Evolutionary conservation across 2,113 vertebrate species (phyloP).

Genomic region (Ammodytes dubius): DNA sequence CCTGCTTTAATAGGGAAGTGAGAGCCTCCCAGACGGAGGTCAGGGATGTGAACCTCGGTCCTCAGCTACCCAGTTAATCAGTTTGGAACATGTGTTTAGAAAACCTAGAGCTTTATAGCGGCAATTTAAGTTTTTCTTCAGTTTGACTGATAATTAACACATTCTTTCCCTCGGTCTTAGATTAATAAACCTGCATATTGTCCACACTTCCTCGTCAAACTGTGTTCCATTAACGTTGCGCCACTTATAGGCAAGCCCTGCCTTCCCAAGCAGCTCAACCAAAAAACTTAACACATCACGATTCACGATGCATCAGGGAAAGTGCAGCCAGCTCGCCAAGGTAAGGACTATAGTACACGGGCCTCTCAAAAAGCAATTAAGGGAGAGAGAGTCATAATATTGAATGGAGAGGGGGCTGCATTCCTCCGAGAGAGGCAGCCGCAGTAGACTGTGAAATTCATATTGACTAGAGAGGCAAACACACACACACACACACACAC

Average conservation of each 20-base stretch:
- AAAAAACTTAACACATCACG: conserved; percentile 60
- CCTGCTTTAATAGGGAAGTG: conserved; percentile 70
- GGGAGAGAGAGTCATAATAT: conserved; percentile 78
- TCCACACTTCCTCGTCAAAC: conserved; percentile 27
- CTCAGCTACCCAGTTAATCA: conserved; percentile 72
- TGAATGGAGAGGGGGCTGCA: conserved; percentile 72
- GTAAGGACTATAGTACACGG: conserved; percentile 69
- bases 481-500: conserved; percentile 77
- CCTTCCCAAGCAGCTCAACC: conserved; percentile 51
- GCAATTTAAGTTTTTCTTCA: conserved; percentile 44
- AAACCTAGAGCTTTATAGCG: conserved; percentile 37
- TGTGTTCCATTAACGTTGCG: conserved; percentile 42
- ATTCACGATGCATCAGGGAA: conserved; percentile 66
- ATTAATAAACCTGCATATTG: conserved; percentile 29
- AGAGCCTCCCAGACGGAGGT: conserved; percentile 73
- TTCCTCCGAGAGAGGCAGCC: conserved; percentile 78
- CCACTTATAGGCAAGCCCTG: conserved; percentile 40
- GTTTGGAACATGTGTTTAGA: conserved; percentile 60
- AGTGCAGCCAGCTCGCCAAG: conserved; percentile 67
- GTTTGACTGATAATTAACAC: conserved; percentile 37
- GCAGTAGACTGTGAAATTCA: conserved; percentile 84
- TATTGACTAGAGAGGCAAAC: conserved; percentile 81
- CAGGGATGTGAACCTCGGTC: conserved; percentile 66
- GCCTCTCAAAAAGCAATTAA: conserved; percentile 83
- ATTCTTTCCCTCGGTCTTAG: conserved; percentile 31